Percentiles rank a stretch among this genome's conserved stretches.
These are phyloP conservation scores for Papilio helenus DNA, from an alignment of 1,140 invertebrate species.

Conservation along the genomic window DNA sequence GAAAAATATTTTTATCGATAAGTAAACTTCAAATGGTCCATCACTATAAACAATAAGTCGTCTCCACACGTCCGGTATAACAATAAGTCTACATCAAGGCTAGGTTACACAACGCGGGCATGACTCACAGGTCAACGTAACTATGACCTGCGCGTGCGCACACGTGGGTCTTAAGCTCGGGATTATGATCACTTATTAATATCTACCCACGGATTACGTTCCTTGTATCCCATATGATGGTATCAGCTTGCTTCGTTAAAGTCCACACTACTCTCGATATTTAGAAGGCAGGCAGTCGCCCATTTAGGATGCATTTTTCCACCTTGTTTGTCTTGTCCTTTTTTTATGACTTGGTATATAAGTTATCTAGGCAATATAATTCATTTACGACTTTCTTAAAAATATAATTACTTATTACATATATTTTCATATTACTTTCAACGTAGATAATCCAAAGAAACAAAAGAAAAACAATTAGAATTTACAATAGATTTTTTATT, in stretches of 20 bases:
- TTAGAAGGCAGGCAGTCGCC: no score
- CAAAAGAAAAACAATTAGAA: not conserved
- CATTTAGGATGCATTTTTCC: no score
- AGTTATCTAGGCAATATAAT: no score
- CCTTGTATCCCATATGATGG: not conserved
- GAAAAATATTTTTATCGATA: no score
- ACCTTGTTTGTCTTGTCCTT: no score
- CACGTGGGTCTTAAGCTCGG: slow-evolving; percentile 23
- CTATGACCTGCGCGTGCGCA: slow-evolving; percentile 38
- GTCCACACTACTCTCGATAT: no score
- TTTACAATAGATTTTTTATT: not conserved
- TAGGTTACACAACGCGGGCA: slow-evolving; percentile 36
- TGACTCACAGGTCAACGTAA: slow-evolving; percentile 46
- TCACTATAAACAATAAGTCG: slow-evolving; percentile 33
- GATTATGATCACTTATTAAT: slow-evolving; percentile 4
- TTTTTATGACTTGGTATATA: no score
- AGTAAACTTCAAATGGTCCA: not conserved
- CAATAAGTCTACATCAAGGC: slow-evolving; percentile 33
- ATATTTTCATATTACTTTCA: no score
- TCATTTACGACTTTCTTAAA: no score
- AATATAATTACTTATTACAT: no score
- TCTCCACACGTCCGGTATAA: slow-evolving; percentile 3
- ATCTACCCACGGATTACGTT: slow-evolving; percentile 6
- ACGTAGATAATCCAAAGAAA: not conserved
- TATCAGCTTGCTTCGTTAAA: no score